Evolutionary conservation across 2,888 invertebrate genomes (phyloP), one percentile per base, ranked within the genome.

Genomic region (Nudaria mundana): DNA sequence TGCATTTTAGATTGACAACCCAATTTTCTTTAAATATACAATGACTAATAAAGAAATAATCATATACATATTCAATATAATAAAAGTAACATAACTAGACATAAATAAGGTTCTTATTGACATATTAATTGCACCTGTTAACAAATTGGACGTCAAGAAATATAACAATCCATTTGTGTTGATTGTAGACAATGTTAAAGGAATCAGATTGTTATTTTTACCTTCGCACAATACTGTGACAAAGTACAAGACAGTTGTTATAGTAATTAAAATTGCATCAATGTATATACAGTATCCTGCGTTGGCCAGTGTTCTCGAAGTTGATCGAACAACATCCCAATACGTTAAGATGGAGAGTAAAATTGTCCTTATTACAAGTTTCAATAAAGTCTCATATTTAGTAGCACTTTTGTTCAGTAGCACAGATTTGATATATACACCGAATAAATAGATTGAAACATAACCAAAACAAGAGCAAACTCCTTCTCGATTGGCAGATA

Each of bases 401-500:
- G 37, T 41, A 0, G 71, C 40, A 26, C 66, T 72, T 47, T 70
- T 72, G 49, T 86, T 69, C 16, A 73, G 75, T 18, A 94, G 68
- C 35, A 91, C 68, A 50, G 83, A 77, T 25, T 93, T 94, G 36
- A 94, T 69, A 56, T 91, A 90, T 37, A 93, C 91, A 15, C 94
- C 93, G 49, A 93, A 90, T 40, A 98, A 87, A 77, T 97, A 98
- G 3, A 99, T 81, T 0, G 94, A 91, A 0, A 97, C 83, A 74
- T 96, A 98, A 1, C 99, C 98, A 0, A 94, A 83, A 23, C 93
- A 88, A 0, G 98, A 98, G 13, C 92, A 91, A 24, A 99, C 81
- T 0, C 99, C 99, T 85, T 99, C 99, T 40, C 96, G 92, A 79
- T 99, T 99, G 0, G 98, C 96, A 29, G 92, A 85, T 3, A 98